Evolutionary conservation across 2,797 vertebrate species (phyloP), one percentile per base, ranked within the genome.

Genomic region (Urocyon cinereoargenteus): DNA sequence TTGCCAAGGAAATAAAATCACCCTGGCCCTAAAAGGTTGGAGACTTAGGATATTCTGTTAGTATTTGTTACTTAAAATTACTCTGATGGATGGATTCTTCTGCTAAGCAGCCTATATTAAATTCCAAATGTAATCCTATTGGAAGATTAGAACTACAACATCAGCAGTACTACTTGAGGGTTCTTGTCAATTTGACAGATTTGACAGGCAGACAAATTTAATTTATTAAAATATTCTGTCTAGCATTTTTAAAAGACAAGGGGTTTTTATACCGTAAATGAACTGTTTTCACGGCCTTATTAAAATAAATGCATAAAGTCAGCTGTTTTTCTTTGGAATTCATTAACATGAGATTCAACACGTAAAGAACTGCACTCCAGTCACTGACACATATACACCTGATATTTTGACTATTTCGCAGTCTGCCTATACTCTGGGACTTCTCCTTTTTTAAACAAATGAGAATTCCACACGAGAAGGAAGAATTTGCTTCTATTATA

Each of bases 211-310:
- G 81, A 94, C 91, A 97, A 95, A 97, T 97, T 96, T 96, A 97
- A 98, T 98, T 97, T 97, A 98, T 98, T 97, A 97, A 98, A 98
- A 97, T 97, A 97, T 97, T 97, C 96, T 92, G 70, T 91, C 95
- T 94, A 92, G 85, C 49, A 14, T 97, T 96, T 97, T 96, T 92
- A 96, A 96, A 97, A 97, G 94, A 94, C 97, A 95, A 94, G 90
- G 79, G 51, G 9, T 62, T 97, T 97, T 87, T 97, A 92, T 15
- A 89, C 77, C 57, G 40, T 70, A 97, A 90, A 94, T 91, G 85
- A 86, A 92, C 95, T 95, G 73, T 97, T 97, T 97, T 93, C 78
- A 92, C 16, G 49, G 90, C 36, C 97, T 98, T 94, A 97, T 96
- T 97, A 96, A 95, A 97, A 97, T 98, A 98, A 96, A 97, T 97